Base-by-base conservation (phyloP, 2,888 invertebrate species). In the Artemia sinica region DNA sequence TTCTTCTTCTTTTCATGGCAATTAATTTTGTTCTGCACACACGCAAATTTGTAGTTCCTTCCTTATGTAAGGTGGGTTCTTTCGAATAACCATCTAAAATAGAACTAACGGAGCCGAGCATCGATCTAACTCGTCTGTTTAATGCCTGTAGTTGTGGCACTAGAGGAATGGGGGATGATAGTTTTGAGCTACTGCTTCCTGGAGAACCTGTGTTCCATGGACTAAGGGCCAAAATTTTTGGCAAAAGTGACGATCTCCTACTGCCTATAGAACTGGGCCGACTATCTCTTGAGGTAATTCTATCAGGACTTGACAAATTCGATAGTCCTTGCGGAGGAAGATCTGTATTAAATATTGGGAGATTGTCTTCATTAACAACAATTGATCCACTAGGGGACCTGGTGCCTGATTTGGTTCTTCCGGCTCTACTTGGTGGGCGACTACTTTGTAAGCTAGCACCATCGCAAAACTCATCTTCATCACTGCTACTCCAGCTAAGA, bases 71-170 rank as follows among this genome's bases (percentile, higher is more conserved):
- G 14, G 67, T 50, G 0, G 14, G 67, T 49, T 68, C 63, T 49
- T 58, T 66, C 28, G 69, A 65, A 28, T 70, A 70, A 28, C 67
- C 50, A 28, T 70, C 70, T n/a, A 70, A 58, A 48, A 70, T 68
- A 10, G 69, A 52, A 8, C 66, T 50, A 41, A 68, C 70, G 49
- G 68, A 70, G 12, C 70, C 70, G 12, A 70, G 13, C 28, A 70
- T 68, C 49, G 52, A 65, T 18, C 67, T 52, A 12, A 70, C 70
- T 65, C 68, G 67, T 13, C 49, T 41, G 66, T 70, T 70, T 41
- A 70, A 68, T 11, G 68, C 70, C 13, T 70, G 70, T 48, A 70
- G 68, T 13, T 68, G 70, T 13, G 70, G 51, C 11, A 63, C 70
- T 66, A 70, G 51, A 6, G 70, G 49, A 10, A 51, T 50, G 6